Base-by-base conservation (phyloP, 2,888 invertebrate species). In the Acrobasis suavella region DNA sequence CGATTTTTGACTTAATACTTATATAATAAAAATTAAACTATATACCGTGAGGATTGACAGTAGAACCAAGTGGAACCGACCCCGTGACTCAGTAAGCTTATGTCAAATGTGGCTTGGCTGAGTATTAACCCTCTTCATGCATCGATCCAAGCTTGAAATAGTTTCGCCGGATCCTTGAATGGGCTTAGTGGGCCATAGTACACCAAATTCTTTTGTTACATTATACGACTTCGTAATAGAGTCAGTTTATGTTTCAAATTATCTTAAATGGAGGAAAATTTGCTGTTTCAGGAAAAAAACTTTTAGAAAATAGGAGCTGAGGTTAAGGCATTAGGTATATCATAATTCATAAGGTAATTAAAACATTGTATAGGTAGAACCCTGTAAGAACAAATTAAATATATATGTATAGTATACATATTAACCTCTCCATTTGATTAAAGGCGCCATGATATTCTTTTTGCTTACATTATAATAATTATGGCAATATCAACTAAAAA, bases 71-170 rank as follows among this genome's bases (percentile, higher is more conserved):
- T 42, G n/a, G 56, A 56, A 46, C 8, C 14, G 7, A 56, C 42
- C 22, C 22, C 42, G n/a, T 56, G 56, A 56, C 56, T 56, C 56
- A 56, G 39, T 42, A 56, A 42, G 56, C 56, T 56, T 56, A 17
- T 56, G 56, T 56, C 56, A 56, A 56, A 56, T 42, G 56, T 56
- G 56, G 17, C 56, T 17, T 22, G 56, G 56, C 56, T 46, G 56
- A 22, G 14, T 56, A 56, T 56, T 56, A 42, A 56, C 56, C 56
- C 56, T 56, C 56, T 56, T 56, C 56, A 32, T 2, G 14, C 42
- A 56, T 46, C 56, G 56, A 56, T 56, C 42, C 17, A 42, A 46
- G 42, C 55, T 39, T 56, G 16, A 14, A 42, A 42, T 22, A 42
- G 56, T 42, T 54, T 15, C 42, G 56, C 55, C 16, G 22, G 42